Conservation (phyloP, 2,113 vertebrate species). For the Actinemys pallida region DNA sequence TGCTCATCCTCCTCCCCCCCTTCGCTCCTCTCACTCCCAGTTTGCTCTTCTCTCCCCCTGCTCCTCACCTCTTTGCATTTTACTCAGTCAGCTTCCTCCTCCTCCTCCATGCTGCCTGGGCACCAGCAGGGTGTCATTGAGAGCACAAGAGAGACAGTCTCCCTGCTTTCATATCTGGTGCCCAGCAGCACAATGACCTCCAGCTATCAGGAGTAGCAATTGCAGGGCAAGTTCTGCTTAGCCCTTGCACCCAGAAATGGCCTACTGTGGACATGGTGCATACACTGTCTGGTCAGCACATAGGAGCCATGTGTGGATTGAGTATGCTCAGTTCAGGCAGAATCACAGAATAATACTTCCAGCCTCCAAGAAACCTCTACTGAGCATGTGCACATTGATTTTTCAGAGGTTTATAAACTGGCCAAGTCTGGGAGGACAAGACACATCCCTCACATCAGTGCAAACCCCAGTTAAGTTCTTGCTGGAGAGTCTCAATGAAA, state of each 20-base stretch:
- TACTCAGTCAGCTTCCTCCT: background rate
- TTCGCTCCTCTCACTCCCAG: background rate
- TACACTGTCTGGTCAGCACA: background rate
- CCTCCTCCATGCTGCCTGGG: background rate
- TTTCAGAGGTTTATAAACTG: too few relatives aligned
- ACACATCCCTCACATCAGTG: too few relatives aligned
- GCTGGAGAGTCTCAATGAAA: too few relatives aligned
- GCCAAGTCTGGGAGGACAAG: too few relatives aligned
- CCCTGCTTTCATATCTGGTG: background rate
- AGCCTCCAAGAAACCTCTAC: too few relatives aligned
- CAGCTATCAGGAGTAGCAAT: too few relatives aligned
- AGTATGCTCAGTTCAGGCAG: too few relatives aligned
- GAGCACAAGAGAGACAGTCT: background rate
- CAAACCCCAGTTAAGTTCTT: too few relatives aligned
- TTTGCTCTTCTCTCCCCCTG: background rate
- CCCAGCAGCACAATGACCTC: background rate
- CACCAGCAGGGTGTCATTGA: background rate
- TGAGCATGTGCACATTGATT: too few relatives aligned
- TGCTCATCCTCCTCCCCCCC: background rate
- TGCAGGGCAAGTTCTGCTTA: background rate
- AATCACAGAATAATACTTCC: too few relatives aligned
- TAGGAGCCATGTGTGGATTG: too few relatives aligned
- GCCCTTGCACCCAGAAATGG: background rate
- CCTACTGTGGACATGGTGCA: background rate
- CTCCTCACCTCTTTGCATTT: background rate